phyloP scores from a whole-genome alignment of 2,113 vertebrate genomes.

The Brevimyrus niger region DNA sequence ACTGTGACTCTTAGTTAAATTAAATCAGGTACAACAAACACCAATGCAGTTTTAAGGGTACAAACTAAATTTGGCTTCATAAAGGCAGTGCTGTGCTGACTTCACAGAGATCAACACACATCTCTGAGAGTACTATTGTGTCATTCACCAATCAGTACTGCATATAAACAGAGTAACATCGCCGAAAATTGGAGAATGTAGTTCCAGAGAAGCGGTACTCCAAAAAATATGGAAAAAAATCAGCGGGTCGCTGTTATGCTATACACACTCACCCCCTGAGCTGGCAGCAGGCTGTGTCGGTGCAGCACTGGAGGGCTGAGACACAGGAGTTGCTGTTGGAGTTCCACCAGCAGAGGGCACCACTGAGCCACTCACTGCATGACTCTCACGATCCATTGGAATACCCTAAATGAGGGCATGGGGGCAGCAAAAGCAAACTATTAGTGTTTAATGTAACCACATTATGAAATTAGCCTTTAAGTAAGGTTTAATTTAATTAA shows the following conservation, averaged over 20 bases:
- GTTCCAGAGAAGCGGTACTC: neutral
- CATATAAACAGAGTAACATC: neutral
- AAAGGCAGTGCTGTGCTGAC: neutral
- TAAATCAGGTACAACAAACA: neutral
- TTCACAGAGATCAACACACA: neutral
- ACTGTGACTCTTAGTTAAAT: neutral
- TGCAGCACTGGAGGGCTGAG: constrained; percentile 44
- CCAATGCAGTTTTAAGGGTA: neutral
- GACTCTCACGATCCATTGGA: constrained; percentile 69
- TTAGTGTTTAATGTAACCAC: neutral
- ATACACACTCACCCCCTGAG: constrained; percentile 32
- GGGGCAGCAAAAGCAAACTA: neutral
- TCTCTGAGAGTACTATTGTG: neutral
- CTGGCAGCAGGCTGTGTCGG: constrained; percentile 61
- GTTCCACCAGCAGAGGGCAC: constrained; percentile 47
- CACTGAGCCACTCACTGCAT: constrained; percentile 57
- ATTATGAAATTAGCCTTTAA: neutral
- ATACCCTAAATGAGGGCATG: constrained; percentile 64
- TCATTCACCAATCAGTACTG: neutral
- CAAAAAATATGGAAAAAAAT: neutral
- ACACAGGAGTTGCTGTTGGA: constrained; percentile 28
- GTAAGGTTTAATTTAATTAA: neutral
- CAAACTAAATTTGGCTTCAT: neutral
- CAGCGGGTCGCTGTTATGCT: neutral
- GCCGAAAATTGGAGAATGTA: neutral